Evolutionary conservation across 2,888 invertebrate genomes (phyloP).

Genomic region (Drosophila ezoana): DNA sequence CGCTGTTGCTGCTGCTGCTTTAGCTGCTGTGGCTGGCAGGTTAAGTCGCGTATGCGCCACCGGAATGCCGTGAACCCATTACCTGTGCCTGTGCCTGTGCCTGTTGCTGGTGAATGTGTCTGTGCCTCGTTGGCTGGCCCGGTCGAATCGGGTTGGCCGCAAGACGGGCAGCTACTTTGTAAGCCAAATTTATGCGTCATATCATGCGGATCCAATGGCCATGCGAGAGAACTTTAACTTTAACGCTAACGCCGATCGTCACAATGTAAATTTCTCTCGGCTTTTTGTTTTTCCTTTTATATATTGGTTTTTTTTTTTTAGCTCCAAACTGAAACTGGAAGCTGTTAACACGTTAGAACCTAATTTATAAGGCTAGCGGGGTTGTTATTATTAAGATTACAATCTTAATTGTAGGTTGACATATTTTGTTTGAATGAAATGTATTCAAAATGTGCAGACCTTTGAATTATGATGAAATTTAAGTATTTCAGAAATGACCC

Average conservation of each 20-base stretch:
- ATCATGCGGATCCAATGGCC: constrained; percentile 55
- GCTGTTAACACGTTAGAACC: constrained; percentile 27
- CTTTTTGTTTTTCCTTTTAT: not conserved
- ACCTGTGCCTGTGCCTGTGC: constrained; percentile 48
- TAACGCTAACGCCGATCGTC: constrained; percentile 37
- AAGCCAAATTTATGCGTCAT: constrained; percentile 76
- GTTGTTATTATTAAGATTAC: constrained; percentile 17
- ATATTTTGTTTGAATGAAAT: not conserved
- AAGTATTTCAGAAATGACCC: no score
- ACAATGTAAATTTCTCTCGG: constrained; percentile 42
- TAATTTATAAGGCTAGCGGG: constrained; percentile 17
- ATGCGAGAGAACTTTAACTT: constrained; percentile 40
- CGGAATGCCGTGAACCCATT: constrained; percentile 80
- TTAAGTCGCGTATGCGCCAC: constrained; percentile 75
- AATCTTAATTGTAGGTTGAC: constrained; percentile 23
- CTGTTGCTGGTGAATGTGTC: constrained; percentile 16
- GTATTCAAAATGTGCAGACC: not conserved
- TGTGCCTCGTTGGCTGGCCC: constrained; percentile 51
- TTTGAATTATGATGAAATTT: constrained; percentile 1
- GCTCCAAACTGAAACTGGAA: constrained; percentile 25
- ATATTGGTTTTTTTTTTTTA: constrained; percentile 11
- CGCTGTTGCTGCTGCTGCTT: constrained; percentile 20
- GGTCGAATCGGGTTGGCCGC: constrained; percentile 3
- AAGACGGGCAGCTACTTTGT: constrained; percentile 46
- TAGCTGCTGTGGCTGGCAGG: constrained; percentile 44